Evolutionary conservation across 2,113 vertebrate genomes (phyloP), one percentile per base, ranked within the genome.

Genomic region (Sarotherodon lohbergeri): DNA sequence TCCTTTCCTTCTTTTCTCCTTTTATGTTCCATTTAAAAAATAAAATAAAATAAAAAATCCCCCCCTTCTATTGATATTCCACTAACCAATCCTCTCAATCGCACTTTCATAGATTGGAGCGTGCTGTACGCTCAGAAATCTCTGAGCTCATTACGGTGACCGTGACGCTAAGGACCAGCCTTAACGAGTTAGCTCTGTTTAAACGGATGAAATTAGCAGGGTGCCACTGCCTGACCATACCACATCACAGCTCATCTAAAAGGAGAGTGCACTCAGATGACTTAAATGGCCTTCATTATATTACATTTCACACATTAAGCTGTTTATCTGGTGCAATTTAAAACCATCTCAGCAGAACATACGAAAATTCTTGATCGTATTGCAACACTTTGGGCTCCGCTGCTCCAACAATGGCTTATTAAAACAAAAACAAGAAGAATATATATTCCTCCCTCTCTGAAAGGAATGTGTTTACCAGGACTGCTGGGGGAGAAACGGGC

Each of bases 101-200:
- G 1, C 12, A 59, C 41, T 27, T 5, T 34, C 63, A 32, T 36
- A 22, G 79, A 84, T 7, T 48, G 2, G 5, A 79, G 80, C 7
- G 66, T 13, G 66, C 82, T 22, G 78, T 59, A 5, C 1, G 2
- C 81, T 87, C 78, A 83, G 86, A 92, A 90, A 85, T 91, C 92
- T 91, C 90, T 4, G 56, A 92, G 91, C 93, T 94, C 89, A 88
- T 95, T 95, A 94, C 80, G 32, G 88, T 36, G 90, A 56, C 86
- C 87, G 16, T 36, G 50, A 29, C 27, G 57, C 86, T 71, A 9
- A 86, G 73, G 85, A 79, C 39, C 80, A 8, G 84, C 88, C 90
- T 50, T 93, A 91, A 95, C 57, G 87, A 92, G 92, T 80, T 81
- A 63, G 86, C 63, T 90, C 91, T 83, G 81, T 92, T 91, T 90